Percentiles rank a stretch among this genome's conserved stretches.
Evolutionary conservation across 2,797 vertebrate species (phyloP).

Genomic region (Trematomus bernacchii): DNA sequence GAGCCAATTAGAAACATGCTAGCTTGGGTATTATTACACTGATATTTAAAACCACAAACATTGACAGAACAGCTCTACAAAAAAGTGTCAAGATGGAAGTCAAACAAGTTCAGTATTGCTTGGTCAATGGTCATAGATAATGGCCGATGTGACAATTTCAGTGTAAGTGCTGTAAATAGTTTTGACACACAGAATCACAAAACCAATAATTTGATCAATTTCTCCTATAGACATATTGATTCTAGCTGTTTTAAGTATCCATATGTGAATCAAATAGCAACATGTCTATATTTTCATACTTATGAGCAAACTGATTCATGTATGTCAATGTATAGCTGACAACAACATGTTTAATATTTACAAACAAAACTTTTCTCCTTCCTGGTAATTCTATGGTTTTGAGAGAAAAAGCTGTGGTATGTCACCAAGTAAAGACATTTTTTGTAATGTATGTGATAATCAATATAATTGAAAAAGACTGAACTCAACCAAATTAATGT

Average conservation of each 20-base stretch:
- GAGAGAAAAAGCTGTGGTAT: background rate
- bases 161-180: too few species aligned
- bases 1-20: background rate
- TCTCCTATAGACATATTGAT: background rate
- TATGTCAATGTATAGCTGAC: background rate
- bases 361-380: background rate
- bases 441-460: background rate
- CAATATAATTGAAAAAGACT: background rate
- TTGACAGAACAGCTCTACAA: background rate
- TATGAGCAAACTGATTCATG: background rate
- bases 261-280: background rate
- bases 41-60: background rate
- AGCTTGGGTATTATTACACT: background rate
- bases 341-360: constrained; percentile 4
- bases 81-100: background rate
- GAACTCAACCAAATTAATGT: background rate
- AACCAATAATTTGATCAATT: background rate
- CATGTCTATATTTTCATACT: background rate
- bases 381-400: background rate
- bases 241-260: background rate
- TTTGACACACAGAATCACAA: background rate
- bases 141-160: background rate
- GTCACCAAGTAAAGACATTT: background rate
- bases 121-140: too few species aligned
- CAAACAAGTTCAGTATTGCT: background rate